Evolutionary conservation across 2,113 vertebrate genomes (phyloP).

Genomic region (Furnarius figulus): DNA sequence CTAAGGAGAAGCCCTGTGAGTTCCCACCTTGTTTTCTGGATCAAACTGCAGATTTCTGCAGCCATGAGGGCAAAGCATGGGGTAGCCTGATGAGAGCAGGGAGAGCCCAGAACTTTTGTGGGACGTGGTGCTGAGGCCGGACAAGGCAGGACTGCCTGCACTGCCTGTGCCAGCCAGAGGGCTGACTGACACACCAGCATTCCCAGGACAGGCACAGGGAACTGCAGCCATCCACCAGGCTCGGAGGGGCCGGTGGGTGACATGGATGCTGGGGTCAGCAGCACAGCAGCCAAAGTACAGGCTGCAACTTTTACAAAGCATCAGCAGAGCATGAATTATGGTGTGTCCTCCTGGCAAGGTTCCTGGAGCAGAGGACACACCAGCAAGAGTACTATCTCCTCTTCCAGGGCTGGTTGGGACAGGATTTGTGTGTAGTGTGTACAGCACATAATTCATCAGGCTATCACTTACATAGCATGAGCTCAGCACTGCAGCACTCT

Average conservation of each 20-base stretch:
- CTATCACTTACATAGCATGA: constrained; percentile 55
- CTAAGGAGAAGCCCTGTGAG: background rate
- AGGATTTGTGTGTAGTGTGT: constrained; percentile 56
- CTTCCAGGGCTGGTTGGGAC: constrained; percentile 35
- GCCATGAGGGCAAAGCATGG: background rate
- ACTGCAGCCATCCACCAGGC: fast-evolving
- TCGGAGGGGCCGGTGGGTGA: background rate
- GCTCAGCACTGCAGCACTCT: constrained; percentile 54
- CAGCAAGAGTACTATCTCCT: constrained; percentile 7
- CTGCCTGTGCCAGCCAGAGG: background rate
- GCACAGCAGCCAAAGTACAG: background rate
- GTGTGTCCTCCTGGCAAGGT: constrained; percentile 43
- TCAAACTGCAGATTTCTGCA: background rate
- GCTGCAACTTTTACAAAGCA: constrained; percentile 56
- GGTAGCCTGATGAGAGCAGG: background rate
- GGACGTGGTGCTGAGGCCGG: background rate
- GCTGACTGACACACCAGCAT: background rate
- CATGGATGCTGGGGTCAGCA: constrained; percentile 46
- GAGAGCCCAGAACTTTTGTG: background rate
- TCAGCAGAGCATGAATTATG: constrained; percentile 62
- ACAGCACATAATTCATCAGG: constrained; percentile 38
- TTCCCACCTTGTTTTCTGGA: background rate
- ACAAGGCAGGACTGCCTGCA: background rate
- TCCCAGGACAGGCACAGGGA: background rate
- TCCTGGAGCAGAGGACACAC: constrained; percentile 59